Percentiles rank a stretch among this genome's conserved stretches.
phyloP scores from a whole-genome alignment of 2,797 vertebrate species.

The Phalloptychus januarius region DNA sequence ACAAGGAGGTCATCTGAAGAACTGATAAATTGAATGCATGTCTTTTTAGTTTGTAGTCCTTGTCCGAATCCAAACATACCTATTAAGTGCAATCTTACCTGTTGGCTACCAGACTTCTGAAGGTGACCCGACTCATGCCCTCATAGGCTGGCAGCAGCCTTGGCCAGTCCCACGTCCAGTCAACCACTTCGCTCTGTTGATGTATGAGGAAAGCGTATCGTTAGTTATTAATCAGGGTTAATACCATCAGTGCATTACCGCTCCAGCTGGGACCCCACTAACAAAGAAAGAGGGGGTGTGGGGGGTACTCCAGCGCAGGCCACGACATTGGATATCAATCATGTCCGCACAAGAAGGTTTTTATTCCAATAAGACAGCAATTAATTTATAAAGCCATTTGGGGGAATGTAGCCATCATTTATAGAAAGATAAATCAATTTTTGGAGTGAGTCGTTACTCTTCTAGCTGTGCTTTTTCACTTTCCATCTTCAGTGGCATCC shows the following conservation, averaged over 20 bases:
- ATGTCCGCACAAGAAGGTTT: conserved; percentile 89
- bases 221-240: conserved; percentile 98
- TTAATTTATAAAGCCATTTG: conserved; percentile 97
- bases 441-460: conserved; percentile 85
- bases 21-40: conserved; percentile 22
- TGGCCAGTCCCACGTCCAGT: conserved; percentile 92
- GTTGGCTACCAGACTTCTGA: conserved; percentile 88
- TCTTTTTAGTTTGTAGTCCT: conserved; percentile 11
- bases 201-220: conserved; percentile 87
- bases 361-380: conserved; percentile 94
- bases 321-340: conserved; percentile 88
- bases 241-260: conserved; percentile 93
- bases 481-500: conserved; percentile 75
- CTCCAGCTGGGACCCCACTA: conserved; percentile 90
- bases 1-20: conserved; percentile 31
- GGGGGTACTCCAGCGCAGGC: conserved; percentile 80
- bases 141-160: conserved; percentile 87
- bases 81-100: conserved; percentile 85
- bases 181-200: conserved; percentile 90
- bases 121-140: conserved; percentile 88
- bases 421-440: conserved; percentile 95
- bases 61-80: conserved; percentile 6
- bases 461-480: conserved; percentile 72
- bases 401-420: conserved; percentile 91
- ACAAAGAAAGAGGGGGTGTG: conserved; percentile 81